Conservation (phyloP, 2,113 vertebrate genomes). For the Mixornis gularis region DNA sequence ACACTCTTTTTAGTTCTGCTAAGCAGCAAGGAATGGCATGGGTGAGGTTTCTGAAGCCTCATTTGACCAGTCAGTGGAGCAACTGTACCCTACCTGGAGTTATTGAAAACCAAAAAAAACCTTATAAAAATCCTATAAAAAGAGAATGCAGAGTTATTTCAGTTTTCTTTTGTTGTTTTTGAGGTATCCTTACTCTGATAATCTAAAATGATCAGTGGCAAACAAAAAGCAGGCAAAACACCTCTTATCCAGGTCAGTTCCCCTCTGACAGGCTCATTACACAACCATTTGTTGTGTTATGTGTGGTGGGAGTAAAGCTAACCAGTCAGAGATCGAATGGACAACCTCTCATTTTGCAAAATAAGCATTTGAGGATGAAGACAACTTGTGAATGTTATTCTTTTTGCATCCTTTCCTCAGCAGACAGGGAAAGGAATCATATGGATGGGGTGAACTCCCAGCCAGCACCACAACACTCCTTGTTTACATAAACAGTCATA, state of each 20-base stretch:
- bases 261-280: neutral
- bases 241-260: neutral
- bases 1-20: neutral
- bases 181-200: neutral
- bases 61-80: neutral
- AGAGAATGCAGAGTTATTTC: neutral
- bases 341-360: neutral
- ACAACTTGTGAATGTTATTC: neutral
- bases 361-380: neutral
- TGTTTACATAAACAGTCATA: conserved; percentile 44
- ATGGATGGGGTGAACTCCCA: neutral
- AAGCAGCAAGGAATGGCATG: neutral
- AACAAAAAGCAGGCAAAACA: neutral
- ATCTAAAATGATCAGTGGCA: neutral
- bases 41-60: neutral
- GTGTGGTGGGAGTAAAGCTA: neutral
- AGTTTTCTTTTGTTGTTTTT: neutral
- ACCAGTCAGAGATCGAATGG: neutral
- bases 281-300: neutral
- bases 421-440: neutral
- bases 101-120: neutral
- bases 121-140: neutral
- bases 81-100: neutral
- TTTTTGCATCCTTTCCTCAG: neutral
- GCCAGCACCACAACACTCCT: neutral